Conservation (phyloP, 2,113 vertebrate species). For the Macquaria australasica region DNA sequence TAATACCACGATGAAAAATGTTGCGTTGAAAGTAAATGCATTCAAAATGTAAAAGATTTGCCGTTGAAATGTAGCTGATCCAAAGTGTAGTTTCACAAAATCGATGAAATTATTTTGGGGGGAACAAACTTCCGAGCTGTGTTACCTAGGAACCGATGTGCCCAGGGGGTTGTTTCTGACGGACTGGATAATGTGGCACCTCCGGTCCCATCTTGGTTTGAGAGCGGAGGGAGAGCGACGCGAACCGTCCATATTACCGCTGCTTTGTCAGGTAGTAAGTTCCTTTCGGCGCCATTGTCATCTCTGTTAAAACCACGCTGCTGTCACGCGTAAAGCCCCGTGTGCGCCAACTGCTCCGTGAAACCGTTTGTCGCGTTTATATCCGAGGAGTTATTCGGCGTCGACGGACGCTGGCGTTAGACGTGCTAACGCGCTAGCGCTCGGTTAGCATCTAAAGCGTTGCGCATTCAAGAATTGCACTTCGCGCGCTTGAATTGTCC, state of each 20-base stretch:
- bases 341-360: conserved; percentile 11
- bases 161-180: conserved; percentile 57
- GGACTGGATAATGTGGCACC: conserved; percentile 72
- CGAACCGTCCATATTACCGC: conserved; percentile 86
- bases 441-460: conserved; percentile 72
- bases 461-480: conserved; percentile 79
- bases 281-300: conserved; percentile 67
- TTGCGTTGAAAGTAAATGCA: not conserved
- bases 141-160: conserved; percentile 67
- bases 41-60: not conserved
- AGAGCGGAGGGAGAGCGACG: conserved; percentile 78
- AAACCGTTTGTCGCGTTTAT: conserved; percentile 23
- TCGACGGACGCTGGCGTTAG: conserved; percentile 62
- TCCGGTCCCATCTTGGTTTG: conserved; percentile 86
- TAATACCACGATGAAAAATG: not conserved
- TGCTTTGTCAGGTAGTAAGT: conserved; percentile 86
- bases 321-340: conserved; percentile 2
- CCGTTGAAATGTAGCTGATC: no score
- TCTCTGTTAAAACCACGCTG: conserved; percentile 19
- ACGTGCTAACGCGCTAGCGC: conserved; percentile 66
- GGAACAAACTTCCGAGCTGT: no score
- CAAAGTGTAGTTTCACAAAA: not conserved
- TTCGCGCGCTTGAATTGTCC: not conserved
- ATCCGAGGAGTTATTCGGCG: conserved; percentile 41
- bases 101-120: no score